phyloP scores from a whole-genome alignment of 2,888 invertebrate genomes.

The Calameuta idolon region DNA sequence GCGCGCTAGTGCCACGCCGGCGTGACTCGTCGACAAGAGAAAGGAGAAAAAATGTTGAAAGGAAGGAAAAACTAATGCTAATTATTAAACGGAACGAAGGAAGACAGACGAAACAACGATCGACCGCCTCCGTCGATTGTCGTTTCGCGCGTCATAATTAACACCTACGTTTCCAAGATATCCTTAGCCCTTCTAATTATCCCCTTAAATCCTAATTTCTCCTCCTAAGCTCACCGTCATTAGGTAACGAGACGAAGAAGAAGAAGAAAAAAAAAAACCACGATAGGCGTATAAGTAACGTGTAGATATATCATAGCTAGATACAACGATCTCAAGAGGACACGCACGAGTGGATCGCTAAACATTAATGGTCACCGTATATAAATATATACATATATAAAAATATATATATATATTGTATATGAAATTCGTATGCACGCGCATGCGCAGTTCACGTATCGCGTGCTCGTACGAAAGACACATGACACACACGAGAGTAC shows the following conservation, averaged over 20 bases:
- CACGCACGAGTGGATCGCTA: conserved; percentile 54
- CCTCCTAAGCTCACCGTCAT: conserved; percentile 8
- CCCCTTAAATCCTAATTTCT: not conserved
- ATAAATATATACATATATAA: conserved; percentile 19
- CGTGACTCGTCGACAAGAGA: conserved; percentile 1
- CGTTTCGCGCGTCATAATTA: conserved; percentile 8
- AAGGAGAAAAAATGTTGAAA: not conserved
- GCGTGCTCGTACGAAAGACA: conserved; percentile 14
- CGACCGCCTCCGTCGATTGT: conserved; percentile 20
- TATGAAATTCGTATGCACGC: conserved; percentile 19
- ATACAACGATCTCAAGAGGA: conserved; percentile 63
- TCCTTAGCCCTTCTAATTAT: conserved; percentile 1
- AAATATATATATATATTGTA: conserved; percentile 28
- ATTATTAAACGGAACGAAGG: conserved; percentile 2
- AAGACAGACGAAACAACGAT: conserved; percentile 9
- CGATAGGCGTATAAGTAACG: conserved; percentile 58
- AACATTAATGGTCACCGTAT: conserved; percentile 35
- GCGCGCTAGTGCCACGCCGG: not conserved
- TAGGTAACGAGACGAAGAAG: conserved; percentile 3
- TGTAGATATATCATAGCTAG: conserved; percentile 67
- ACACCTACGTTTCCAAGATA: not conserved
- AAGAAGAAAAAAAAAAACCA: not conserved
- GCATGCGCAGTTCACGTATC: conserved; percentile 30
- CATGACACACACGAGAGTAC: conserved; percentile 24
- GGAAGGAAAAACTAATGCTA: conserved; percentile 4